Evolutionary conservation across 2,888 invertebrate species (phyloP), one percentile per base, ranked within the genome.

Genomic region (Petrophora chlorosata): DNA sequence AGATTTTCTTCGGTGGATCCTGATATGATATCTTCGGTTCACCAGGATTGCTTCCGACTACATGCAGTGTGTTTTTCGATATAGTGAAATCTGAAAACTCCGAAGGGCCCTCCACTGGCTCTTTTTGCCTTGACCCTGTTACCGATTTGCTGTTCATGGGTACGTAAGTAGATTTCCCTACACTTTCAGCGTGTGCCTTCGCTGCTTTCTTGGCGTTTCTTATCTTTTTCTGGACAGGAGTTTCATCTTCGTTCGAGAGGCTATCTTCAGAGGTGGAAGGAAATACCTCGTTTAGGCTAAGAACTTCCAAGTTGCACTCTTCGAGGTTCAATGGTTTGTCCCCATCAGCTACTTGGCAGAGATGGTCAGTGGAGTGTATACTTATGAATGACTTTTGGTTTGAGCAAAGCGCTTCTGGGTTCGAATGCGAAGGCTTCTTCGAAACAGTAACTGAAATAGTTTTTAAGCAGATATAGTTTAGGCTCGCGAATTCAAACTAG

Each of bases 211-310:
- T 77, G 34, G 29, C 7, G 45, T 65, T 70, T 59, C 71, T 82
- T 38, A 70, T 59, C 38, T 72, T 77, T 55, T 74, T 77, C 38
- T 73, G 76, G 7, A 73, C 65, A 0, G 79, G 74, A 1, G 74
- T 59, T 13, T 82, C 85, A 46, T 89, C 88, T n/a, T 84, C 86
- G 26, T 44, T 50, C 0, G 85, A 82, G 17, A 87, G 61, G 53
- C 89, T 90, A 50, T 90, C 89, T 52, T 90, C 89, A n/a, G 90
- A 90, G 2, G 89, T 89, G 1, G 88, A 86, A 4, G 89, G 88
- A 58, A 89, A 90, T 0, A 87, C 87, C 57, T 88, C 85, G 67
- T 88, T 90, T 2, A 86, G 70, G 46, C 85, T 89, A 14, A 90
- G 67, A 4, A 89, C 83, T 72, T 90, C 89, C 7, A 90, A 71